phyloP scores from a whole-genome alignment of 30 jellyfish, hydroid and myxozoan species.

The Aurelia sp. region DNA sequence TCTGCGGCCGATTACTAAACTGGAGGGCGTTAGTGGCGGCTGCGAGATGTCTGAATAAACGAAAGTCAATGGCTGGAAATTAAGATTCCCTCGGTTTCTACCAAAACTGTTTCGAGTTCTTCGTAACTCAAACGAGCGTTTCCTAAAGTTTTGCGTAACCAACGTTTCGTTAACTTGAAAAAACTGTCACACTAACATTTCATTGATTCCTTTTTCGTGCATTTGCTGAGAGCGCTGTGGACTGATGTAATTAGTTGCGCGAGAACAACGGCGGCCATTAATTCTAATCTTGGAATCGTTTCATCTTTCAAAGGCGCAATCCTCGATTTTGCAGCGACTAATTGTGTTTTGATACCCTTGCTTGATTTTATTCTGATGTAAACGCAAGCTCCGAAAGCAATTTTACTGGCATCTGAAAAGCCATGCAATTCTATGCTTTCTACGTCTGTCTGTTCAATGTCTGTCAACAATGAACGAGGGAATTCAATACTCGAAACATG shows the following conservation, averaged over 20 bases:
- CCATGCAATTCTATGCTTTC: not conserved
- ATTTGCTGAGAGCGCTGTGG: not conserved
- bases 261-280: not conserved
- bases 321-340: conserved; percentile 18
- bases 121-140: not conserved
- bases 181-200: not conserved
- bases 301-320: conserved; percentile 20
- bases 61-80: conserved; percentile 30
- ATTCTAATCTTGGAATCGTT: not conserved
- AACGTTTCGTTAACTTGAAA: not conserved
- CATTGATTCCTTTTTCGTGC: not conserved
- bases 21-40: conserved; percentile 6
- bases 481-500: no score
- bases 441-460: no score
- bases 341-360: not conserved
- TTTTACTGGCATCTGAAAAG: not conserved
- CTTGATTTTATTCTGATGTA: not conserved
- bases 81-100: conserved; percentile 18
- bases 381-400: not conserved
- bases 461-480: no score
- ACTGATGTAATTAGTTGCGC: not conserved
- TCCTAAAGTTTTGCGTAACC: not conserved
- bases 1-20: conserved; percentile 30
- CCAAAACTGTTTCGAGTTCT: conserved; percentile 40
- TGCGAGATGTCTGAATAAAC: not conserved